These are phyloP conservation scores for Tringa solitaria DNA, from an alignment of 2,113 vertebrate genomes.

Conservation along the genomic window DNA sequence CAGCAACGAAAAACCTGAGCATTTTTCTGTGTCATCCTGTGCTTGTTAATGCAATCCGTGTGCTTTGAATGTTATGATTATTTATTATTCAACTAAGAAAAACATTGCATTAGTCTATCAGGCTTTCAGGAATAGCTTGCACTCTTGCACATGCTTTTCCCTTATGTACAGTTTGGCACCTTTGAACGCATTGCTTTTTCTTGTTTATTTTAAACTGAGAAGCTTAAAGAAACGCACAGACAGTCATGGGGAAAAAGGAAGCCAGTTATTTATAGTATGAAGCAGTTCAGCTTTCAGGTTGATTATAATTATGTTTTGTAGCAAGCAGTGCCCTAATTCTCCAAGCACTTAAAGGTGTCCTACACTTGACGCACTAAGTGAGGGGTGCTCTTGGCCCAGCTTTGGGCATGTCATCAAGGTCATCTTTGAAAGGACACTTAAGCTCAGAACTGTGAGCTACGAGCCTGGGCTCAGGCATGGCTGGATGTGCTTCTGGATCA, in stretches of 20 bases:
- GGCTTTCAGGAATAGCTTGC: slow-evolving; percentile 14
- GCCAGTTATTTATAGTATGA: background rate
- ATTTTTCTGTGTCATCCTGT: background rate
- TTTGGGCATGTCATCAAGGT: background rate
- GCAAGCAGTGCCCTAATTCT: background rate
- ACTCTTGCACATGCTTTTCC: background rate
- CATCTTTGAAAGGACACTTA: background rate
- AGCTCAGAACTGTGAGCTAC: background rate
- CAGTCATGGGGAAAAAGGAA: background rate
- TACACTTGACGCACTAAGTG: background rate
- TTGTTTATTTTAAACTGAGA: background rate
- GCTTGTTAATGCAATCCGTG: background rate
- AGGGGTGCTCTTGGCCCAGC: background rate
- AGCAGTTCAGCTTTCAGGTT: background rate
- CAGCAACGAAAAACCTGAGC: background rate
- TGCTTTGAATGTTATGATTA: background rate
- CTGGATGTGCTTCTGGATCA: background rate
- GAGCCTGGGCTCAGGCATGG: rapidly evolving
- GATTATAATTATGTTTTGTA: background rate
- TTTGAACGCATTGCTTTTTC: background rate
- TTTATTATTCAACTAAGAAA: slow-evolving; percentile 32
- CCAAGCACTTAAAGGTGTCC: rapidly evolving
- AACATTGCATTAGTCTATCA: background rate
- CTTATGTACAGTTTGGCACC: slow-evolving; percentile 6
- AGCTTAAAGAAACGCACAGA: background rate